A percentile compares a stretch with the other conserved stretches of the same genome.
Evolutionary conservation across 2,113 vertebrate species (phyloP).

Genomic region (Ancistrus triradiatus): DNA sequence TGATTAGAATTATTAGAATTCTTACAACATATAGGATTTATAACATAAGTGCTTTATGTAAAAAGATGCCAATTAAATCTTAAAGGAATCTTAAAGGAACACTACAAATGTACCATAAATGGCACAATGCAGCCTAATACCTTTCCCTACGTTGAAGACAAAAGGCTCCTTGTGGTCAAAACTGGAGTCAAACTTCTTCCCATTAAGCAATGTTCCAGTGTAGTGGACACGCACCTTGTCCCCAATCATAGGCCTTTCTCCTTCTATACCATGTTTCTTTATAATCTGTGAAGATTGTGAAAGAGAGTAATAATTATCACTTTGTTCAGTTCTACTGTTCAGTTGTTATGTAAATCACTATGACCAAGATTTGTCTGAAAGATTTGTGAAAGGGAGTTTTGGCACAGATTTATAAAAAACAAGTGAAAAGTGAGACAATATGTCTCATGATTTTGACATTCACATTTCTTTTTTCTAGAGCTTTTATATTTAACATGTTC

Average conservation of each 20-base stretch:
- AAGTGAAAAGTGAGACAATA: no score
- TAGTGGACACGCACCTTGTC: conserved; percentile 93
- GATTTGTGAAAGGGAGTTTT: no score
- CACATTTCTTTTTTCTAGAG: no score
- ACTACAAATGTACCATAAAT: not conserved
- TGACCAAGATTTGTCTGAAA: no score
- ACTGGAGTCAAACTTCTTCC: conserved; percentile 93
- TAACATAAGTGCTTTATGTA: not conserved
- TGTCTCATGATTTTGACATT: no score
- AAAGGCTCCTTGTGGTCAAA: conserved; percentile 85
- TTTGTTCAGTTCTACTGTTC: no score
- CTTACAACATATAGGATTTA: not conserved
- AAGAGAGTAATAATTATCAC: no score
- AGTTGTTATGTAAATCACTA: no score
- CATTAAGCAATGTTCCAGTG: conserved; percentile 83
- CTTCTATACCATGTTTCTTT: conserved; percentile 71
- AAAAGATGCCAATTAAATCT: not conserved
- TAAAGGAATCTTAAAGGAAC: not conserved
- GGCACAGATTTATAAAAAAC: no score
- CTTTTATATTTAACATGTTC: no score
- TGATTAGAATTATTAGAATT: no score
- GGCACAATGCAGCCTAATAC: conserved; percentile 54
- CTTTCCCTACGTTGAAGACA: conserved; percentile 87
- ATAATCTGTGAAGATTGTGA: conserved; percentile 78
- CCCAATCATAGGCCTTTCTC: conserved; percentile 85